Base-by-base conservation (phyloP, 2,113 vertebrate species). In the Hypomesus transpacificus region DNA sequence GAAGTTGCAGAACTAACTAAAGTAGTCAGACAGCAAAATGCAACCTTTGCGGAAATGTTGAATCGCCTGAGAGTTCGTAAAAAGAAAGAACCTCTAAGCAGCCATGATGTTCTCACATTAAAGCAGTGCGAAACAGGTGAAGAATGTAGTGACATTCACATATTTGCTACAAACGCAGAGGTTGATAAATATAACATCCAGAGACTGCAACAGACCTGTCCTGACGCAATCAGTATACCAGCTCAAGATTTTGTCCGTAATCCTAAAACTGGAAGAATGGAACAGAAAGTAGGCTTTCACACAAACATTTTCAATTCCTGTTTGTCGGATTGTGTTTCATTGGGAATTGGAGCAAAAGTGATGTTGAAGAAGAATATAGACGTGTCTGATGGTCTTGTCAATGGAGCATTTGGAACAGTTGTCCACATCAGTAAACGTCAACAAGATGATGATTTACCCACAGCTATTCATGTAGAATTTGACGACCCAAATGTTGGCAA, bases 11-110 rank as follows among this genome's bases (percentile, higher is more conserved):
- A 56, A 11, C 52, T 73, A 24, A 67, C 54, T 34, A 17, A 72
- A 68, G 28, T 77, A 22, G 69, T 77, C 4, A 28, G 69, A 54
- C 75, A 77, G 54, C 16, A 77, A 28, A 28, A 77, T 72, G 0
- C 64, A 57, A 3, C 8, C 14, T 77, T 77, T 68, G 75, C 75
- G 13, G 39, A 77, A 62, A 67, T 34, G 4, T n/a, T n/a, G n/a
- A n/a, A n/a, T n/a, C n/a, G n/a, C n/a, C n/a, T n/a, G n/a, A n/a
- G n/a, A n/a, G n/a, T 62, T 8, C 63, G 11, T 18, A 62, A 77
- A 18, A 77, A 72, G 39, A 28, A 65, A 0, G 57, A 67, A 54
- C 3, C 13, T 61, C 64, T 77, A 9, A 14, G 5, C 2, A 0
- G 14, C 3, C 20, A 17, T 60, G 75, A 77, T 9, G 13, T 68